These are phyloP conservation scores for Kradibia gibbosae DNA, from an alignment of 1,140 invertebrate species.

Conservation along the genomic window DNA sequence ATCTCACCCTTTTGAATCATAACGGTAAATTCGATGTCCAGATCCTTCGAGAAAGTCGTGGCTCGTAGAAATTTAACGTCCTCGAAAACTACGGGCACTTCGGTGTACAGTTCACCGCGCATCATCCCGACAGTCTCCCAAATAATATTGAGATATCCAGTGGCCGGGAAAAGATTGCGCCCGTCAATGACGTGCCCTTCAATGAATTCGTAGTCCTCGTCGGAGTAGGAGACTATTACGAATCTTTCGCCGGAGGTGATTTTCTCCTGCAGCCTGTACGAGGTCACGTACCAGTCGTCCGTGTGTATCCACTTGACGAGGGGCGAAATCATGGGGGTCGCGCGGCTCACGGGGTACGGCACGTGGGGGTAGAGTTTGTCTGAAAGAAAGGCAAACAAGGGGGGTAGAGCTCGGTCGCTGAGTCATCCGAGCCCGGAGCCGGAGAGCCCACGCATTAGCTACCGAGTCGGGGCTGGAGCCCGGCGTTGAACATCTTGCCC, in stretches of 20 bases:
- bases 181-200: slow-evolving; percentile 91
- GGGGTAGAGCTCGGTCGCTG: no score
- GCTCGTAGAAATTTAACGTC: slow-evolving; percentile 89
- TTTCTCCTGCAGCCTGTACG: slow-evolving; percentile 76
- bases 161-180: slow-evolving; percentile 90
- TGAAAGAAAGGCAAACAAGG: neutral
- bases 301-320: slow-evolving; percentile 92
- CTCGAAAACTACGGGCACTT: slow-evolving; percentile 88
- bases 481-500: slow-evolving; percentile 79
- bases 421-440: no score
- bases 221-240: slow-evolving; percentile 76
- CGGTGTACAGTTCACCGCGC: slow-evolving; percentile 79
- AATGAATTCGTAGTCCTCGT: slow-evolving; percentile 84
- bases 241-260: slow-evolving; percentile 78
- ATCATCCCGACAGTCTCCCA: slow-evolving; percentile 92
- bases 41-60: slow-evolving; percentile 83
- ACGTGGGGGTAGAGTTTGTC: slow-evolving; percentile 77
- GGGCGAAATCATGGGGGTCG: slow-evolving; percentile 82
- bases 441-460: no score
- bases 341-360: slow-evolving; percentile 80
- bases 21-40: slow-evolving; percentile 82
- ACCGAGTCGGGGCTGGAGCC: slow-evolving; percentile 76
- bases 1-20: slow-evolving; percentile 84
- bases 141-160: slow-evolving; percentile 87
- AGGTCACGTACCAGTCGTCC: slow-evolving; percentile 81